Base-by-base conservation (phyloP, 2,888 invertebrate species). In the Stenchaetothrips biformis region DNA sequence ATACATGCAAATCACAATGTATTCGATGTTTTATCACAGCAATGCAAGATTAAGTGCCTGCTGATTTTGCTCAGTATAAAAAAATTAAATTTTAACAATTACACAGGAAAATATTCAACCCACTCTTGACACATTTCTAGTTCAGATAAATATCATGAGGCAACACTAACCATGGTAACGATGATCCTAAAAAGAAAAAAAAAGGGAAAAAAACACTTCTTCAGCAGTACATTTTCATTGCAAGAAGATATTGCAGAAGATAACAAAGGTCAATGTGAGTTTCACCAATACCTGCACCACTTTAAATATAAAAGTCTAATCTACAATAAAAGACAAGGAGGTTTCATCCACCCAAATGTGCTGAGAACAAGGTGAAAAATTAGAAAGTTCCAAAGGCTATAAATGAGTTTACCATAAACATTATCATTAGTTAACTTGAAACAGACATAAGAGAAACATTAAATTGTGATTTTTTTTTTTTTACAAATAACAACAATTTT, bases 401-500 rank as follows among this genome's bases (percentile, higher is more conserved):
- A 74, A 74, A 74, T 74, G 67, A 74, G 67, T 74, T 74, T 74
- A 74, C 67, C 67, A 74, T 74, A 74, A 74, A 74, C 67, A 74
- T 74, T 74, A 74, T 74, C 67, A 74, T 74, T 74, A 74, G 67
- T 74, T 74, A 74, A 74, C 67, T 74, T 74, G 67, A 74, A 74
- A 74, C 67, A 74, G 67, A 74, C 67, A 74, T 74, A 74, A 74
- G 67, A 74, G 67, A 74, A 74, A 74, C 67, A 74, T 74, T 74
- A 74, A 74, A 74, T 21, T 74, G 67, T 74, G 67, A 74, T 21
- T 67, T 74, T 74, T 67, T 62, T n/a, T 67, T 74, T 74, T 74
- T 74, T 74, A 74, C 67, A 74, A 74, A 74, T 74, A 74, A 74
- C 67, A 74, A 74, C 67, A 74, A 74, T 74, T 74, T 74, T 74